phyloP scores from a whole-genome alignment of 1,140 invertebrate species.

The Hirudo medicinalis region DNA sequence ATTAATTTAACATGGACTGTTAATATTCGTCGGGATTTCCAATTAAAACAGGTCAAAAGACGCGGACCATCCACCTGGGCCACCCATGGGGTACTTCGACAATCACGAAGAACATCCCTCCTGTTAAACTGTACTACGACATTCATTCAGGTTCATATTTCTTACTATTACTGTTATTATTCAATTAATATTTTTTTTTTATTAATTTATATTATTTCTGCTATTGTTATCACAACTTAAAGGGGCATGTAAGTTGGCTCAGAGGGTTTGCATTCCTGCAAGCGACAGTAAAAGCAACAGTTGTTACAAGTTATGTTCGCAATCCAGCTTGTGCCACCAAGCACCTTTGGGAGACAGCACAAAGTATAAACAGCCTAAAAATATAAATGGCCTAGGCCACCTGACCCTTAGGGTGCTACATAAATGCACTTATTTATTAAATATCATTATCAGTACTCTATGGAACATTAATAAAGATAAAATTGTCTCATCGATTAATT shows the following conservation, averaged over 20 bases:
- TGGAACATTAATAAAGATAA: not conserved
- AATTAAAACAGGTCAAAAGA: constrained; percentile 42
- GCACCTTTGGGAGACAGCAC: no score
- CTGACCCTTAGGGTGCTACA: not conserved
- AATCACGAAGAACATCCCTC: constrained; percentile 65
- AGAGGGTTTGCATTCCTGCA: no score
- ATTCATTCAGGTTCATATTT: constrained; percentile 58
- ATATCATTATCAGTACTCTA: not conserved
- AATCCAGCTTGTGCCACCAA: no score
- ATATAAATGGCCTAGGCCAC: not conserved
- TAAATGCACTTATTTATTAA: not conserved
- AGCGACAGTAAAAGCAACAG: not conserved
- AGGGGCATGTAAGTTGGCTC: no score
- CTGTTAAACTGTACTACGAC: constrained; percentile 93
- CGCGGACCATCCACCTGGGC: constrained; percentile 42
- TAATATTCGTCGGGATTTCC: constrained; percentile 9
- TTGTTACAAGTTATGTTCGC: not conserved
- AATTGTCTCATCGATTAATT: not conserved
- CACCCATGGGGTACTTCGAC: constrained; percentile 42
- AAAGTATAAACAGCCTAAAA: no score
- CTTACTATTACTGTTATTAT: constrained; percentile 16
- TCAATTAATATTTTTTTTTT: not conserved
- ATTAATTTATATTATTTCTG: not conserved
- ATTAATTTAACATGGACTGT: not conserved
- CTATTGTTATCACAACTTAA: no score